Evolutionary conservation across 2,797 vertebrate species (phyloP).

Genomic region (Morus bassanus): DNA sequence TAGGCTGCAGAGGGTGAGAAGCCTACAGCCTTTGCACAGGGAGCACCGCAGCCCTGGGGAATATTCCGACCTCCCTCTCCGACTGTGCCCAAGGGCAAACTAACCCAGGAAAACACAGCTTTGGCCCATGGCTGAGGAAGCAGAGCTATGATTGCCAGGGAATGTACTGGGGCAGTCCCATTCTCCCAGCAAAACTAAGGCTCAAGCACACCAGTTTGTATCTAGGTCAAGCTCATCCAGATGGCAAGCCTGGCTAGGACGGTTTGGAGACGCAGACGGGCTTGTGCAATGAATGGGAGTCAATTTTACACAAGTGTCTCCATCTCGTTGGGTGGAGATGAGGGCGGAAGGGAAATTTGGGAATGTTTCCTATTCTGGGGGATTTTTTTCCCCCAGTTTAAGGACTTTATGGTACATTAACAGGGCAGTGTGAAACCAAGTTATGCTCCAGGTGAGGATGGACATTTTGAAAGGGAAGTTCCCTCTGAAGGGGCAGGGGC

Average conservation of each 20-base stretch:
- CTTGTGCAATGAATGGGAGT: neutral
- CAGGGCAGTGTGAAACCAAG: neutral
- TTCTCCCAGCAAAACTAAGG: neutral
- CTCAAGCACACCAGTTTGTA: neutral
- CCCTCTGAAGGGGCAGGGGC: neutral
- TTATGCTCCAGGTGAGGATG: neutral
- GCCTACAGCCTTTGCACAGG: neutral
- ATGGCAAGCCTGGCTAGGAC: neutral
- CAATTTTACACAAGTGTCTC: neutral
- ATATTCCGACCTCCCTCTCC: too few species aligned
- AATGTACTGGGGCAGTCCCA: neutral
- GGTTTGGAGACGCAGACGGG: accelerated
- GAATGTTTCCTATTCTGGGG: neutral
- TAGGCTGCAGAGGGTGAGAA: neutral
- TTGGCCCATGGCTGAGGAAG: neutral
- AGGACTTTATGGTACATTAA: neutral
- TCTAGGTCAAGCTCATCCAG: slow-evolving; percentile 6
- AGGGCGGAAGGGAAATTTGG: neutral
- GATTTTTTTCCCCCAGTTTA: neutral
- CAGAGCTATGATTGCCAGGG: neutral
- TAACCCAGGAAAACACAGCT: neutral
- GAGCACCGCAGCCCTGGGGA: neutral
- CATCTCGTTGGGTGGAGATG: neutral
- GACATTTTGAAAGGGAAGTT: neutral
- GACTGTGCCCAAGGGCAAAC: accelerated